Base-by-base conservation (phyloP, 2,797 vertebrate species). In the Gadopsis bispinosus region DNA sequence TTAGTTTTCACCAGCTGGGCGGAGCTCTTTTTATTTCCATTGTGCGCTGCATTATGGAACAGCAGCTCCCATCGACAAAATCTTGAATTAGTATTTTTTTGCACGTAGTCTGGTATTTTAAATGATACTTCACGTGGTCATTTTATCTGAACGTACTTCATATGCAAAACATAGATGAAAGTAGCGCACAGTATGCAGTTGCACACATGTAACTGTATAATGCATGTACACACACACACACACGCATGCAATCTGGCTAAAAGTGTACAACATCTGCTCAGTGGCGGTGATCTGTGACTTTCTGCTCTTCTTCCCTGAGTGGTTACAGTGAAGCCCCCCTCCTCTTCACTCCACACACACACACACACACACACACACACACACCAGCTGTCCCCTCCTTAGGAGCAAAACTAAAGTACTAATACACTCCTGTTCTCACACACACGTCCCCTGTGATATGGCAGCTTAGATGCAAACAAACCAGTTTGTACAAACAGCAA, bases 191-290 rank as follows among this genome's bases (percentile, higher is more conserved):
- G 19, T 8, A 9, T 63, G 43, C 47, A 47, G n/a, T 14, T 22
- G 33, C 1, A 33, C 37, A 43, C 51, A 35, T 54, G 11, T 20
- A 16, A 53, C n/a, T 62, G 43, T 26, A 51, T 79, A 20, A 66
- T 73, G 9, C 45, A 75, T 37, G 33, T 17, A 58, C 60, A 45
- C 53, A 74, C 53, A 56, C 20, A 31, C 14, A 35, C 56, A 35
- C 50, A 41, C 13, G 20, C 63, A 67, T 61, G 65, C 56, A 77
- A 75, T 84, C 81, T 83, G 66, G 67, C 65, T 84, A 19, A 74
- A 75, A 79, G 82, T 80, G 73, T 5, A 72, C 31, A 85, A 84
- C 87, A 92, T 91, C 88, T 86, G 84, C 80, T 90, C 56, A 3
- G 73, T 88, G 73, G 79, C 48, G 80, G 75, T 77, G 82, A 89